These are phyloP conservation scores for Nebria salina DNA, from an alignment of 2,888 invertebrate species.

Conservation along the genomic window DNA sequence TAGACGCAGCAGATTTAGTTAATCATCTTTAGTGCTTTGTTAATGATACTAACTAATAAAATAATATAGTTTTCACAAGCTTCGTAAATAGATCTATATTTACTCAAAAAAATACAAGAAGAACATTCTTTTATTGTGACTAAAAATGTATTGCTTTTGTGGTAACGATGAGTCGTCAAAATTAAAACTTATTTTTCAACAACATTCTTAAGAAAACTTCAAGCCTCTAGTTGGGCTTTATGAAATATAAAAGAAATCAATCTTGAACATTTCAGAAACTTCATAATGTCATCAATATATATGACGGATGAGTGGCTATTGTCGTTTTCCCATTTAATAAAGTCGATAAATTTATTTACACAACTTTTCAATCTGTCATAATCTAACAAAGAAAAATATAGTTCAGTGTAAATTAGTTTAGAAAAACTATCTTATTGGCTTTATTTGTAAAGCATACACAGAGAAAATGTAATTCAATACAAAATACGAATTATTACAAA, in stretches of 20 bases:
- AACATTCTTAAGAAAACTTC: not conserved
- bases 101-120: too few species aligned
- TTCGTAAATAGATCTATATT: too few species aligned
- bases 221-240: not conserved
- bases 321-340: not conserved
- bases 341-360: not conserved
- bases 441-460: too few species aligned
- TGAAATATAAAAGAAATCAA: not conserved
- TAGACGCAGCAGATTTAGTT: slow-evolving; percentile 16
- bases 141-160: not conserved
- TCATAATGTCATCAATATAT: not conserved
- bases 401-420: too few species aligned
- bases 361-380: slow-evolving; percentile 1
- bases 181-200: not conserved
- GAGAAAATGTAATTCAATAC: too few species aligned
- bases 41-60: not conserved
- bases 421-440: too few species aligned
- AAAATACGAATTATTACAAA: too few species aligned
- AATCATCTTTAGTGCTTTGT: not conserved
- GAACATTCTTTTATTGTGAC: too few species aligned
- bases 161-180: not conserved
- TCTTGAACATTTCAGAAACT: not conserved
- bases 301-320: not conserved
- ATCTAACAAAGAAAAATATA: not conserved
- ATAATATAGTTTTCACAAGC: not conserved